Evolutionary conservation across 2,888 invertebrate species (phyloP).

Genomic region (Drosophila quinaria): DNA sequence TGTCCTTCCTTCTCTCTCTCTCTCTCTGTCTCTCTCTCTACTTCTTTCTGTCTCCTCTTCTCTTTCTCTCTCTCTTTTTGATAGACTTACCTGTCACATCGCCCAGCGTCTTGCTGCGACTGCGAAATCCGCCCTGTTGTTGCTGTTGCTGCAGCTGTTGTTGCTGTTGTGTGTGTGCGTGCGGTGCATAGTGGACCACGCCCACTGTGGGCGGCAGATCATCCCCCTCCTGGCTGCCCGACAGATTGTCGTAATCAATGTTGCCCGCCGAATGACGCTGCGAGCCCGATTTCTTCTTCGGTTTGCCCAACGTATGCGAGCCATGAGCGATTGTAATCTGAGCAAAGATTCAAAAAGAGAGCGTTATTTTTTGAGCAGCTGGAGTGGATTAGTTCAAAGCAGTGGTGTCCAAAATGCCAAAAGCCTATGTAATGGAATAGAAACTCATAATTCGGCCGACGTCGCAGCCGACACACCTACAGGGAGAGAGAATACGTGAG

Average conservation of each 20-base stretch:
- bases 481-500: too few species aligned
- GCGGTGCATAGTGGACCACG: constrained; percentile 67
- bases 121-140: constrained; percentile 88
- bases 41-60: too few species aligned
- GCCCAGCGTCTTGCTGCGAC: constrained; percentile 96
- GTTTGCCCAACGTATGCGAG: constrained; percentile 93
- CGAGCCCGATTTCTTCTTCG: constrained; percentile 91
- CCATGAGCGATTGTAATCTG: constrained; percentile 90
- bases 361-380: not conserved
- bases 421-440: too few species aligned
- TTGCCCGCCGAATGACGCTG: constrained; percentile 94
- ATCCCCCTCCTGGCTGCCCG: constrained; percentile 91
- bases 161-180: constrained; percentile 83
- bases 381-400: not conserved
- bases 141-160: constrained; percentile 43
- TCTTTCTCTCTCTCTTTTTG: not conserved
- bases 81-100: constrained; percentile 90
- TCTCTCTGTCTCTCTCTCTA: not conserved
- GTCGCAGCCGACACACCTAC: too few species aligned
- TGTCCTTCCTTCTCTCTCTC: too few species aligned
- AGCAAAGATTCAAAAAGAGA: not conserved
- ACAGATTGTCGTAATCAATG: constrained; percentile 93
- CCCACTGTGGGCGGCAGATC: constrained; percentile 86
- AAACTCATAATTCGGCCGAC: too few species aligned
- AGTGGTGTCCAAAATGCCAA: too few species aligned